Evolutionary conservation across 2,888 invertebrate genomes (phyloP).

Genomic region (Tetragonisca angustula): DNA sequence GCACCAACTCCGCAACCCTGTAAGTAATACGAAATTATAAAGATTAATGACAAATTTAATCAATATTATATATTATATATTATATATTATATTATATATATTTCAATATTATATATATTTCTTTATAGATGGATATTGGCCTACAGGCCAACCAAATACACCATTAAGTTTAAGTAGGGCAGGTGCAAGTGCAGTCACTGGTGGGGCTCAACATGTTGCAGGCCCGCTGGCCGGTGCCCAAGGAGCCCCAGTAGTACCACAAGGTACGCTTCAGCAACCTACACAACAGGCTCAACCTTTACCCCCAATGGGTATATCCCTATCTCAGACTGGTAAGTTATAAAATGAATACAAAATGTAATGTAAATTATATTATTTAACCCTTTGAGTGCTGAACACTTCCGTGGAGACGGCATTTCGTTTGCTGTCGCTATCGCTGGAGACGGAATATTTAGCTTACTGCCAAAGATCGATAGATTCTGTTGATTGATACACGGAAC

Average conservation of each 20-base stretch:
- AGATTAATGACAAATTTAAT: not conserved
- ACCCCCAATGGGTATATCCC: conserved; percentile 75
- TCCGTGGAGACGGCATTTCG: too few species aligned
- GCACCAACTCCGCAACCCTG: conserved; percentile 72
- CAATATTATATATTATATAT: not conserved
- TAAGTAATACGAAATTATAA: conserved; percentile 62
- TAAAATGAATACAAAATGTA: conserved; percentile 1
- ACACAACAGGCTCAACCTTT: conserved; percentile 78
- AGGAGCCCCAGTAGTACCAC: conserved; percentile 79
- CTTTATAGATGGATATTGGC: conserved; percentile 56
- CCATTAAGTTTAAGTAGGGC: conserved; percentile 75
- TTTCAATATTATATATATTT: too few species aligned
- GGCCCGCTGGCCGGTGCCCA: conserved; percentile 79
- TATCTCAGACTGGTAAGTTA: conserved; percentile 75
- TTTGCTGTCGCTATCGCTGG: too few species aligned
- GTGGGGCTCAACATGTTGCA: conserved; percentile 78
- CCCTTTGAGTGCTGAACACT: not conserved
- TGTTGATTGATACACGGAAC: too few species aligned
- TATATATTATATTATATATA: too few species aligned
- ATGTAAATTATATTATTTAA: not conserved
- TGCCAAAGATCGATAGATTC: too few species aligned
- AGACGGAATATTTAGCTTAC: too few species aligned
- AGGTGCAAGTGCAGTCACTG: conserved; percentile 77
- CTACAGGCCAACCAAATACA: conserved; percentile 70
- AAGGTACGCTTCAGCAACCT: conserved; percentile 79